Evolutionary conservation across 2,888 invertebrate species (phyloP).

Genomic region (Leptinotarsa tumamoca): DNA sequence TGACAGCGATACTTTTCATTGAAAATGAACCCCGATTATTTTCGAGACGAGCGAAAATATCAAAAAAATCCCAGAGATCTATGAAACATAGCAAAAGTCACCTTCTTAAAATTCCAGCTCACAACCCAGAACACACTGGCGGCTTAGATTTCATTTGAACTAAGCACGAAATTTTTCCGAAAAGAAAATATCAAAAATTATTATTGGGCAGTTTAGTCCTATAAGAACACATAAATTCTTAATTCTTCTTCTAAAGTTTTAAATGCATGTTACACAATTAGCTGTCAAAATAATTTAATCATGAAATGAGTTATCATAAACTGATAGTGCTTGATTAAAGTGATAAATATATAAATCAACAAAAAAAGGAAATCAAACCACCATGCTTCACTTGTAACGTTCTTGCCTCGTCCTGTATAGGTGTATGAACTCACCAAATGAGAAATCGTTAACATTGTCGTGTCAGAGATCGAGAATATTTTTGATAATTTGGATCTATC

Average conservation of each 20-base stretch:
- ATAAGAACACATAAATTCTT: neutral
- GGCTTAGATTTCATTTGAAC: no score
- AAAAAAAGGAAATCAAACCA: neutral
- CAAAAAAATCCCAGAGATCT: no score
- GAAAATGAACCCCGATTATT: no score
- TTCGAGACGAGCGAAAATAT: no score
- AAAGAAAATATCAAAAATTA: no score
- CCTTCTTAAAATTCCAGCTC: no score
- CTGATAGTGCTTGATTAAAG: no score
- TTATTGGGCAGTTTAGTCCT: neutral
- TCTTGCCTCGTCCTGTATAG: neutral
- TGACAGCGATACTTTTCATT: no score
- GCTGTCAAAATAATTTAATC: neutral
- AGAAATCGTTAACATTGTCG: conserved; percentile 29
- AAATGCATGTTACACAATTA: neutral
- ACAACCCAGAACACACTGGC: no score
- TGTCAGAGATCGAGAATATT: conserved; percentile 38
- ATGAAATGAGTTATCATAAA: no score
- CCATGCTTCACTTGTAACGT: neutral
- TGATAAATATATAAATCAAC: neutral
- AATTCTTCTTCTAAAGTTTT: neutral
- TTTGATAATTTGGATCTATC: conserved; percentile 45
- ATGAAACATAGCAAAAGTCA: no score
- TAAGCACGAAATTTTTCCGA: no score
- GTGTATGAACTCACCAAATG: conserved; percentile 2